phyloP scores from a whole-genome alignment of 2,113 vertebrate genomes.

The Accipiter virgatus region DNA sequence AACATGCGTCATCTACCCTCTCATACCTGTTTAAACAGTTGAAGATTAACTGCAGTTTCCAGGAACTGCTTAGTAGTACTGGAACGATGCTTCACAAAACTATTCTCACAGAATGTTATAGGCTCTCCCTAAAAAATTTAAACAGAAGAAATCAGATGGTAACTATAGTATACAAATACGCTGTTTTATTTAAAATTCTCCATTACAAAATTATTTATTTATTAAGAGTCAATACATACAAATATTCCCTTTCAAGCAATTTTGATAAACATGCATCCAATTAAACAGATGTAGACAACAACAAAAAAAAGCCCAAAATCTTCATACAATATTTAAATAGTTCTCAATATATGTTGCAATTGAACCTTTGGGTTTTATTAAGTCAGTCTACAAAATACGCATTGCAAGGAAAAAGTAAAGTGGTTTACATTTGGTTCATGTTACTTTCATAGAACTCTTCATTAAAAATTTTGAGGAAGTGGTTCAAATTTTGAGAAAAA shows the following conservation, averaged over 20 bases:
- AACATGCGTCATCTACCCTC: neutral
- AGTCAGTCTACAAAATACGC: neutral
- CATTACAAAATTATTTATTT: neutral
- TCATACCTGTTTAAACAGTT: constrained; percentile 97
- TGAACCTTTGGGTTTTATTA: neutral
- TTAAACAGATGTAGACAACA: neutral
- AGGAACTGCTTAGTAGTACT: constrained; percentile 90
- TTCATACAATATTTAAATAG: neutral
- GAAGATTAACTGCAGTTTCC: constrained; percentile 93
- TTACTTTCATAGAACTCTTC: neutral
- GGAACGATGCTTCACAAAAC: constrained; percentile 90
- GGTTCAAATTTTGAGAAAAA: neutral
- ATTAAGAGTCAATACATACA: neutral
- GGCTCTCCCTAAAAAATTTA: constrained; percentile 85
- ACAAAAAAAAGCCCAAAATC: neutral
- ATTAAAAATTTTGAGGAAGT: neutral
- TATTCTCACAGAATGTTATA: constrained; percentile 92
- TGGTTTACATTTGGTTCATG: neutral
- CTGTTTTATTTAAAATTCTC: neutral
- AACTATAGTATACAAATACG: neutral
- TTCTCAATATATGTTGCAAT: neutral
- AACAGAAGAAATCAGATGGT: neutral
- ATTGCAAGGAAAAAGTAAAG: neutral
- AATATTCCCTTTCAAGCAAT: neutral
- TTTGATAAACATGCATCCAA: neutral